These are phyloP conservation scores for Martes flavigula DNA, from an alignment of 2,797 vertebrate species.

Conservation along the genomic window DNA sequence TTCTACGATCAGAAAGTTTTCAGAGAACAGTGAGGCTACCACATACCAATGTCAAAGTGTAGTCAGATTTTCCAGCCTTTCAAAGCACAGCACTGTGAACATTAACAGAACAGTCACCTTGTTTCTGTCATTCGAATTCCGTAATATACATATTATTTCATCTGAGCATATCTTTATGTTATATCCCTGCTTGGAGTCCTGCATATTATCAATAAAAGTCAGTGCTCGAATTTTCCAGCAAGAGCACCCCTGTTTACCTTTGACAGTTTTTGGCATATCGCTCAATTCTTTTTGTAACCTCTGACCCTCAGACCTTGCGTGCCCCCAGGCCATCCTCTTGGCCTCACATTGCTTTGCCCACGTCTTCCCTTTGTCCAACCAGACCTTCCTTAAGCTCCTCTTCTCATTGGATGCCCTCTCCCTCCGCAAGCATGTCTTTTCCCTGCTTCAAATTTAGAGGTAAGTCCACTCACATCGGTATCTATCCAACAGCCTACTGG, in stretches of 20 bases:
- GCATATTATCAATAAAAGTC: not conserved
- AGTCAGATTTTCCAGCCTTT: not conserved
- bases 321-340: not conserved
- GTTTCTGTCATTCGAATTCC: not conserved
- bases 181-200: not conserved
- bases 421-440: not conserved
- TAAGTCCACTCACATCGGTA: not conserved
- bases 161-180: not conserved
- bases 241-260: not conserved
- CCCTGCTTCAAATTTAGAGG: not conserved
- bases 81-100: not conserved
- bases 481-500: not conserved
- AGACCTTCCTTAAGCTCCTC: not conserved
- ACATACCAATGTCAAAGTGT: not conserved
- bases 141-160: not conserved
- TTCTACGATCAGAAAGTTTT: slow-evolving; percentile 14
- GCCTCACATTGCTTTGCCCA: not conserved
- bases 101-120: not conserved
- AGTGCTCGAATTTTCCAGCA: not conserved
- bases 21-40: not conserved
- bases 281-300: not conserved
- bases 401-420: not conserved
- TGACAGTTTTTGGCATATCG: not conserved
- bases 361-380: not conserved
- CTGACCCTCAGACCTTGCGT: not conserved